Base-by-base conservation (phyloP, 2,113 vertebrate genomes). In the Xyliphius kryptos region DNA sequence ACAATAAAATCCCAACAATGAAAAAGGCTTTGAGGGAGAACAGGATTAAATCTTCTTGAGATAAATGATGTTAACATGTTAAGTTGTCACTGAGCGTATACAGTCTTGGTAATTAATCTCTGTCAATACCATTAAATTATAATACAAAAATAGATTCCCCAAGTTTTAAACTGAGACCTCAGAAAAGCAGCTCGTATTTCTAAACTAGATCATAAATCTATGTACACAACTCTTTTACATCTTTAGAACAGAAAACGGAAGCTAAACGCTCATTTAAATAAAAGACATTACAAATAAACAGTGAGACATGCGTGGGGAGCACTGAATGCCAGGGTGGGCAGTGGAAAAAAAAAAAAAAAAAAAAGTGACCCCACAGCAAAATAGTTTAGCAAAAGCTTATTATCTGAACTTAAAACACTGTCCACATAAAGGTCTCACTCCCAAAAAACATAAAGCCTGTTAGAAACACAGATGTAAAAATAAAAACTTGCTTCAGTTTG, bases 151-250 rank as follows among this genome's bases (percentile, higher is more conserved):
- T 9, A 36, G 12, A 17, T 32, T 47, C 13, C 53, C 37, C 26
- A 65, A 56, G 7, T 19, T 19, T 12, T n/a, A 14, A 54, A 16
- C 14, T 22, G 16, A 44, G 37, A 3, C 15, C 15, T n/a, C 19
- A 26, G 4, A 46, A n/a, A 6, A 40, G 4, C 3, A 16, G n/a
- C 13, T 49, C 12, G 9, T 12, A 9, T 13, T 19, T 21, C 21
- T 49, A 21, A 21, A n/a, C n/a, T 32, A 3, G 37, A 15, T 59
- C 13, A 10, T 3, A 53, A 67, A 59, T 44, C 13, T 67, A 67
- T 67, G 32, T 67, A 67, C 65, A 67, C 15, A 43, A n/a, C 40
- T 51, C 37, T 50, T 51, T 20, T 36, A 58, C 47, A 67, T 21
- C 37, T 52, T 14, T 13, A 58, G 47, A 2, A 66, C 56, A 36